Percentiles rank a stretch among this genome's conserved stretches.
Conservation (phyloP, 64 coral and sea anemone genomes). For the Montipora sp. region DNA sequence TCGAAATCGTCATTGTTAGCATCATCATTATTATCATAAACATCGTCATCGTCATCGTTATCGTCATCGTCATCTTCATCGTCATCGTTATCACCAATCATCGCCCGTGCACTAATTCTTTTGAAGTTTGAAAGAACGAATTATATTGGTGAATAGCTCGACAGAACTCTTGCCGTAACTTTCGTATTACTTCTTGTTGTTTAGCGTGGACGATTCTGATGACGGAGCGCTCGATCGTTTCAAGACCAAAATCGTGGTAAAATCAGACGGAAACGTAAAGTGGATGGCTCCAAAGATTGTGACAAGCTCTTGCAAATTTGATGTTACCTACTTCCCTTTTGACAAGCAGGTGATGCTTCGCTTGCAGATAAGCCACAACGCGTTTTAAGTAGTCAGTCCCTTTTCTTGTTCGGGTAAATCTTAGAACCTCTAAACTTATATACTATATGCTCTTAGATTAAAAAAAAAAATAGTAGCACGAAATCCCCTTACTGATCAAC, state of each 20-base stretch:
- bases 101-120: no score
- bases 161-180: not conserved
- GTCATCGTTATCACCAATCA: no score
- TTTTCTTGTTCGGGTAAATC: no score
- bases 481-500: no score
- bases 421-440: no score
- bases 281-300: conserved; percentile 85
- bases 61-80: no score
- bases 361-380: not conserved
- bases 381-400: no score
- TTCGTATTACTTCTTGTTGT: not conserved
- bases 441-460: no score
- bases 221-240: conserved; percentile 87
- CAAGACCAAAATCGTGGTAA: conserved; percentile 68
- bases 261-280: conserved; percentile 26
- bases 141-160: not conserved
- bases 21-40: no score
- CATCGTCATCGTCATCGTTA: no score
- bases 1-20: no score
- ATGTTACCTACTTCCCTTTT: conserved; percentile 83
- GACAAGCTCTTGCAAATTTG: conserved; percentile 77
- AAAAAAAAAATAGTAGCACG: no score
- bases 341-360: conserved; percentile 65
- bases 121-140: not conserved
- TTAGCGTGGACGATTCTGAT: conserved; percentile 61